A percentile compares a stretch with the other conserved stretches of the same genome.
Evolutionary conservation across 2,888 invertebrate species (phyloP).

Genomic region (Athetis lepigone): DNA sequence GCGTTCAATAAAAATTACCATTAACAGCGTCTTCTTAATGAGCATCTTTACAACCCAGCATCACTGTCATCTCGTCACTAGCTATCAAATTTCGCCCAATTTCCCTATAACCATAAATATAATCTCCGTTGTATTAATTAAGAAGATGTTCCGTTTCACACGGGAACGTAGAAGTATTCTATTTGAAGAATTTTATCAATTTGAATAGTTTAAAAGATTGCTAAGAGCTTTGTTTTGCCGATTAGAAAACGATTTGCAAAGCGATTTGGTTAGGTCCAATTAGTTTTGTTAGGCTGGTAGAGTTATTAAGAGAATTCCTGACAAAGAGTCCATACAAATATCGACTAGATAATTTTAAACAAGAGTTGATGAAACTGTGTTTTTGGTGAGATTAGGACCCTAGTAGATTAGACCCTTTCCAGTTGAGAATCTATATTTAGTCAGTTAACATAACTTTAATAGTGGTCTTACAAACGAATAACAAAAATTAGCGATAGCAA

Average conservation of each 20-base stretch:
- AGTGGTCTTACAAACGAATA: no score
- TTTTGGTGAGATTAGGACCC: no score
- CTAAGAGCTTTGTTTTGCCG: constrained; percentile 55
- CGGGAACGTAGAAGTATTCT: constrained; percentile 64
- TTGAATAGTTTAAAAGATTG: constrained; percentile 63
- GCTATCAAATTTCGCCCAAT: constrained; percentile 64
- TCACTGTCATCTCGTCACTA: constrained; percentile 47
- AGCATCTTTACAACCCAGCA: constrained; percentile 43
- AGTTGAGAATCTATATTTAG: no score
- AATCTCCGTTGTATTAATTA: constrained; percentile 58
- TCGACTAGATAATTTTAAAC: no score
- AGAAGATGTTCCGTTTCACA: constrained; percentile 66
- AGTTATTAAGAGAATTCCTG: constrained; percentile 7
- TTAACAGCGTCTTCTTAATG: constrained; percentile 43
- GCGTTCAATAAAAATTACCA: constrained; percentile 44
- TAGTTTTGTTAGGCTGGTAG: constrained; percentile 39
- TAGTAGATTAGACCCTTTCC: no score
- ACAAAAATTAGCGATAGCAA: no score
- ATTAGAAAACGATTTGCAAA: constrained; percentile 59
- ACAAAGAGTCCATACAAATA: background rate
- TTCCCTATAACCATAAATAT: constrained; percentile 28
- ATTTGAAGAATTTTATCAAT: constrained; percentile 64
- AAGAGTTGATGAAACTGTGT: no score
- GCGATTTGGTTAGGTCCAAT: constrained; percentile 52
- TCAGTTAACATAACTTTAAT: no score